Percentiles rank a stretch among this genome's conserved stretches.
Evolutionary conservation across 2,797 vertebrate genomes (phyloP).

Genomic region (Poeciliopsis presidionis): DNA sequence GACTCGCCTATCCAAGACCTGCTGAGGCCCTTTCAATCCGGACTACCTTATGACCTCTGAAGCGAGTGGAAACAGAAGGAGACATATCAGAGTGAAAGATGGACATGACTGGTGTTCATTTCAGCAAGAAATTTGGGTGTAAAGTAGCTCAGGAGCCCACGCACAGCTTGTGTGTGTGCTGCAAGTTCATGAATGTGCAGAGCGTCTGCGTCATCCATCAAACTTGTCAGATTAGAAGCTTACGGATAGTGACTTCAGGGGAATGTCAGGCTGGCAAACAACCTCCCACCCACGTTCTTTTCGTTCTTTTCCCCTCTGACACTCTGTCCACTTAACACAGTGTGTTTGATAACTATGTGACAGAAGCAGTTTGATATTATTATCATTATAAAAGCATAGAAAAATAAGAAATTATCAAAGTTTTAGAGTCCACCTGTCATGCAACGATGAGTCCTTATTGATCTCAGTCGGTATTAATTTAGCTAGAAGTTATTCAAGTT

Average conservation of each 20-base stretch:
- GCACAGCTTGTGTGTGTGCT: slow-evolving; percentile 26
- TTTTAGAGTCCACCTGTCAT: not conserved
- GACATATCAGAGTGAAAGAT: slow-evolving; percentile 38
- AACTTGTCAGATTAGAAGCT: slow-evolving; percentile 59
- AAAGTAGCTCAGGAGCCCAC: slow-evolving; percentile 12
- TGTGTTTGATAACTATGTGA: slow-evolving; percentile 20
- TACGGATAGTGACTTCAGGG: slow-evolving; percentile 52
- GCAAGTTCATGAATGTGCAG: slow-evolving; percentile 7
- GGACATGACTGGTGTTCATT: slow-evolving; percentile 33
- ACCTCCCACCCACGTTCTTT: slow-evolving; percentile 3
- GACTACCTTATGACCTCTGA: slow-evolving; percentile 59
- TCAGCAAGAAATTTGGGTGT: slow-evolving; percentile 37
- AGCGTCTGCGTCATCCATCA: slow-evolving; percentile 51
- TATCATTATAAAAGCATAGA: slow-evolving; percentile 28
- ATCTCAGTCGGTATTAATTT: not conserved
- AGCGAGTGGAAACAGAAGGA: slow-evolving; percentile 38
- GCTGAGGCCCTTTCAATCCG: slow-evolving; percentile 63
- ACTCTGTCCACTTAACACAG: slow-evolving; percentile 30
- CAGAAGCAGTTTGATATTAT: slow-evolving; percentile 38
- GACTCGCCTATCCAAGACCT: slow-evolving; percentile 63
- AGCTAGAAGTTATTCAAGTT: not conserved
- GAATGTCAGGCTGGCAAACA: slow-evolving; percentile 47
- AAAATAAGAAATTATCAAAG: slow-evolving; percentile 41
- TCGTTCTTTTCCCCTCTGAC: not conserved
- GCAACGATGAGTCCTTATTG: slow-evolving; percentile 5